Base-by-base conservation (phyloP, 2,113 vertebrate genomes). In the Galeopterus variegatus region DNA sequence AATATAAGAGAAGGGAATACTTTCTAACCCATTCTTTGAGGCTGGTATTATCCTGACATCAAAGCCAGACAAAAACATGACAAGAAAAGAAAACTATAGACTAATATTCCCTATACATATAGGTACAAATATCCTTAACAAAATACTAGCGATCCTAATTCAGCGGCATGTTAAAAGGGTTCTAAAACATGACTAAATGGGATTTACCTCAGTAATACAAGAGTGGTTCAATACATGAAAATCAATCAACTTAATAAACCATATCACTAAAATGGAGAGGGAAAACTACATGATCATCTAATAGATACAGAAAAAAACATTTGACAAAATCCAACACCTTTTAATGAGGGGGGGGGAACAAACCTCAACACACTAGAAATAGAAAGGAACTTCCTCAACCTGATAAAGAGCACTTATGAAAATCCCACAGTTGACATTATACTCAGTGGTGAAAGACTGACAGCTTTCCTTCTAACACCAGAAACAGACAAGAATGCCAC, bases 11-110 rank as follows among this genome's bases (percentile, higher is more conserved):
- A 45, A 33, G n/a, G 48, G 26, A 56, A 81, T 14, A 64, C 33
- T 72, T 94, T 73, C n/a, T 50, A 83, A 58, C 50, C 88, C 41
- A 80, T 93, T 79, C 76, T 79, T 23, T 80, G 31, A 79, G 8
- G 56, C n/a, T 93, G 18, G 1, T 79, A 80, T 83, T 62, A 58
- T 41, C 52, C 56, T 70, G 10, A 72, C 80, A 88, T 31, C 86
- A 83, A 89, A 83, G 28, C 48, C 77, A 73, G 56, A 82, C 82
- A 94, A 83, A 89, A 28, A 76, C 11, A 65, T 75, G 77, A 65
- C 28, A 89, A 89, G 48, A 82, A 60, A 72, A 83, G 54, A 94
- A 83, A 89, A 83, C 45, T 48, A 76, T 17, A 83, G 69, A 56
- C 21, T n/a, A 75, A 65, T 65, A 94, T 23, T 21, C n/a, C 52